Base-by-base conservation (phyloP, 2,113 vertebrate species). In the Anseranas semipalmata region DNA sequence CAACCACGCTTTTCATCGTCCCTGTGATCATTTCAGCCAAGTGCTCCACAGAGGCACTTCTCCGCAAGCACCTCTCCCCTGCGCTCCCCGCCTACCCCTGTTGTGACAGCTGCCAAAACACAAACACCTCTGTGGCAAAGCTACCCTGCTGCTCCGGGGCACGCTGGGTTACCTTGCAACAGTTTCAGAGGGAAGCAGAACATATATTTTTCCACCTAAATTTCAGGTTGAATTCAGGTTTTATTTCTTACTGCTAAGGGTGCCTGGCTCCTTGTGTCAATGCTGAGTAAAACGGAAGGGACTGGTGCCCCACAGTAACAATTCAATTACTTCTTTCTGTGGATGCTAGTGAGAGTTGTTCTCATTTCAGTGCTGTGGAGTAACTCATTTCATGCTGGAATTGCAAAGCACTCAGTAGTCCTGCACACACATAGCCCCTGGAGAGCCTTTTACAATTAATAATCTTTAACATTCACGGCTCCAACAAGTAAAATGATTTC, bases 401-500 rank as follows among this genome's bases (percentile, higher is more conserved):
- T 94, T 91, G 91, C 91, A 95, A 85, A 95, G 87, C 87, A 22
- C 65, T 96, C 89, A 3, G 70, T 65, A 75, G 91, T 94, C 93
- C 95, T 24, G 0, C 76, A 78, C 80, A 91, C 80, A 75, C 73
- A 5, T 5, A 14, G 91, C 91, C 96, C 94, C 94, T 41, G 80
- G 95, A 96, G 95, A 97, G 87, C 60, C 60, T 92, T 87, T 96
- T 95, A 93, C 96, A 92, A 97, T 97, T 97, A 97, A 95, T 96
- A 94, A 97, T 78, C 95, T 95, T 95, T 96, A 95, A 95, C 94
- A 95, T 94, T 94, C 95, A 78, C 93, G 89, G 93, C 96, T 95
- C 92, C 96, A 95, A 89, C 92, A 97, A 95, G 90, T 93, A 70
- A 93, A 95, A 88, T 72, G 72, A 80, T 92, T 91, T 90, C 93